phyloP scores from a whole-genome alignment of 2,113 vertebrate genomes.

The Isichthys henryi region DNA sequence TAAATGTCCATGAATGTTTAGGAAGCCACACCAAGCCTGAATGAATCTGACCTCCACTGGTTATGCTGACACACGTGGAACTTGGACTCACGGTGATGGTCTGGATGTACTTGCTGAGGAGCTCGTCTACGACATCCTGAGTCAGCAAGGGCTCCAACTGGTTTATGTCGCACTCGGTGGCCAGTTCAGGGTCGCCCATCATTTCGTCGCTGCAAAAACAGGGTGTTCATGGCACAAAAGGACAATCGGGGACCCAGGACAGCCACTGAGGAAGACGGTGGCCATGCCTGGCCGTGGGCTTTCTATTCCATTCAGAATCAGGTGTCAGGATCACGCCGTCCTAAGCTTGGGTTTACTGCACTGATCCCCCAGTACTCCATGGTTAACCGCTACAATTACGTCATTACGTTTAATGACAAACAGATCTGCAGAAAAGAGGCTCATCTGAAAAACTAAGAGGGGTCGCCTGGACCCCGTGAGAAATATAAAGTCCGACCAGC shows the following conservation, averaged over 20 bases:
- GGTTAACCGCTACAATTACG: not conserved
- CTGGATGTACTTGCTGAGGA: constrained; percentile 22
- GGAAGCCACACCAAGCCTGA: not conserved
- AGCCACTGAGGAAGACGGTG: not conserved
- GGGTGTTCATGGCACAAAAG: not conserved
- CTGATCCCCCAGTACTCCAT: not conserved
- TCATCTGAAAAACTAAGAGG: no score
- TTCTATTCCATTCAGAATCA: not conserved
- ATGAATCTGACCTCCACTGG: not conserved
- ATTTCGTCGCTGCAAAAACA: constrained; percentile 71
- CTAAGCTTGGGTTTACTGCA: not conserved
- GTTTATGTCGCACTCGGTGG: constrained; percentile 77
- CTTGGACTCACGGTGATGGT: constrained; percentile 18
- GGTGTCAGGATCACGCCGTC: not conserved
- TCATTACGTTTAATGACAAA: not conserved
- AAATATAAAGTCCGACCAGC: no score
- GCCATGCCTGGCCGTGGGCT: not conserved
- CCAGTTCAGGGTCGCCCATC: constrained; percentile 89
- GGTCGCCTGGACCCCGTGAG: no score
- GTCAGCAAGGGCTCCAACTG: constrained; percentile 54
- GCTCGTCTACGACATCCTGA: constrained; percentile 9
- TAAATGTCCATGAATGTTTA: not conserved
- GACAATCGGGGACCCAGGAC: not conserved
- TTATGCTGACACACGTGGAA: not conserved
- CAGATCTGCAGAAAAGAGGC: not conserved